Evolutionary conservation across 2,797 vertebrate species (phyloP).

Genomic region (Clarias pachynema): DNA sequence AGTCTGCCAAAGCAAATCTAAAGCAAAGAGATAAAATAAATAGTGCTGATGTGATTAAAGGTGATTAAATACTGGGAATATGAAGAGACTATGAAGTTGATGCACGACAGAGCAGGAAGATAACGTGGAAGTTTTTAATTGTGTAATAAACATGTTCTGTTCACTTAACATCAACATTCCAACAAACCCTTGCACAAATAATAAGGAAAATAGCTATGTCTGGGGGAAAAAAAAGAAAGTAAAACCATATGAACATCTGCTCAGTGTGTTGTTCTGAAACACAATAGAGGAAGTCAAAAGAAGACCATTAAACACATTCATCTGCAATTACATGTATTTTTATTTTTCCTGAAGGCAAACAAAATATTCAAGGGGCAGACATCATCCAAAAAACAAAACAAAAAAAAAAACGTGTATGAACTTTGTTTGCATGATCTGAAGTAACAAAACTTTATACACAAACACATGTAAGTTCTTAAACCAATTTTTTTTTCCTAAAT

Average conservation of each 20-base stretch:
- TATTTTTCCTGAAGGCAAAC: constrained; percentile 30
- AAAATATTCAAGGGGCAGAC: constrained; percentile 5
- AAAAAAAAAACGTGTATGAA: not conserved
- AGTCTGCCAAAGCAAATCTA: not conserved
- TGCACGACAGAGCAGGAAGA: constrained; percentile 4
- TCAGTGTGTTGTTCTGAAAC: constrained; percentile 26
- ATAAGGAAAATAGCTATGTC: not conserved
- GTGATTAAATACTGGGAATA: not conserved
- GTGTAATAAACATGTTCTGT: constrained; percentile 20
- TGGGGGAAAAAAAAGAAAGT: not conserved
- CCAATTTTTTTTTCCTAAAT: not conserved
- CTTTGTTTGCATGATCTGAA: not conserved
- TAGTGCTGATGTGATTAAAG: not conserved
- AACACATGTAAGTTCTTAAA: constrained; percentile 8
- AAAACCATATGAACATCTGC: constrained; percentile 37
- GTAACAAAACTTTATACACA: not conserved
- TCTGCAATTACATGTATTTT: constrained; percentile 21
- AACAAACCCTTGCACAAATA: constrained; percentile 13
- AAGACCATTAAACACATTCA: constrained; percentile 36
- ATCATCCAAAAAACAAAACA: not conserved
- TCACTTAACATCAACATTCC: not conserved
- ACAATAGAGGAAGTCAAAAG: constrained; percentile 14
- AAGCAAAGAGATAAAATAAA: not conserved
- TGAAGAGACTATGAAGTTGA: not conserved
- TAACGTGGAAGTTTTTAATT: not conserved